phyloP scores from a whole-genome alignment of 1,140 invertebrate genomes.

The Papilio aristodemus region DNA sequence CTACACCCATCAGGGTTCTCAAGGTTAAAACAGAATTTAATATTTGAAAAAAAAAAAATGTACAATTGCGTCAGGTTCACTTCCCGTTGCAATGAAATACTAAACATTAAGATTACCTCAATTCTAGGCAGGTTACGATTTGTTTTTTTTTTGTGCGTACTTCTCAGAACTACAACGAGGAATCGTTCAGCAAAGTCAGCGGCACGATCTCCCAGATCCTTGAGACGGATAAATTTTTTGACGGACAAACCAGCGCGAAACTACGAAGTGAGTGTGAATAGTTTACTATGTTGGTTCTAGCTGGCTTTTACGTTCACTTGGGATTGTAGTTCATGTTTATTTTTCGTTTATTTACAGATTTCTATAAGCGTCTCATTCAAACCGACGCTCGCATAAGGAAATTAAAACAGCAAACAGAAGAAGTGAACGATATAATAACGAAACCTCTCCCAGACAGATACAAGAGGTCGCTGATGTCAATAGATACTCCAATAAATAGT shows the following conservation, averaged over 20 bases:
- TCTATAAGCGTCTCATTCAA: slow-evolving; percentile 61
- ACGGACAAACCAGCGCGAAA: slow-evolving; percentile 43
- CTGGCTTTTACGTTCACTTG: too few relatives aligned
- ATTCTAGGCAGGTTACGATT: not conserved
- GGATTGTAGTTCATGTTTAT: not conserved
- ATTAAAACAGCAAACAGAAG: slow-evolving; percentile 45
- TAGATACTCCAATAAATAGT: slow-evolving; percentile 22
- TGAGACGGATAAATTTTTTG: slow-evolving; percentile 42
- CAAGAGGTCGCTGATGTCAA: slow-evolving; percentile 49
- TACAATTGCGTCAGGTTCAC: too few relatives aligned
- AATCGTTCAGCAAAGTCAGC: slow-evolving; percentile 40
- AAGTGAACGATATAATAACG: slow-evolving; percentile 36
- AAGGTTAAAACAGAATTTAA: too few relatives aligned
- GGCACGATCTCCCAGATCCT: slow-evolving; percentile 34
- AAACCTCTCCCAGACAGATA: slow-evolving; percentile 42
- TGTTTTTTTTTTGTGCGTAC: slow-evolving; percentile 36
- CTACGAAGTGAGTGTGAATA: slow-evolving; percentile 41
- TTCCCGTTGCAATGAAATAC: too few relatives aligned
- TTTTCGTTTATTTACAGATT: slow-evolving; percentile 49
- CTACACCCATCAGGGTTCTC: too few relatives aligned
- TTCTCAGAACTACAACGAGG: slow-evolving; percentile 32
- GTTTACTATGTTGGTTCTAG: not conserved
- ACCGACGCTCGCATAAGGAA: slow-evolving; percentile 62
- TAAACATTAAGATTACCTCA: too few relatives aligned
- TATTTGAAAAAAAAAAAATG: too few relatives aligned